Percentiles rank a stretch among this genome's conserved stretches.
Evolutionary conservation across 2,113 vertebrate genomes (phyloP).

Genomic region (Coturnix japonica): DNA sequence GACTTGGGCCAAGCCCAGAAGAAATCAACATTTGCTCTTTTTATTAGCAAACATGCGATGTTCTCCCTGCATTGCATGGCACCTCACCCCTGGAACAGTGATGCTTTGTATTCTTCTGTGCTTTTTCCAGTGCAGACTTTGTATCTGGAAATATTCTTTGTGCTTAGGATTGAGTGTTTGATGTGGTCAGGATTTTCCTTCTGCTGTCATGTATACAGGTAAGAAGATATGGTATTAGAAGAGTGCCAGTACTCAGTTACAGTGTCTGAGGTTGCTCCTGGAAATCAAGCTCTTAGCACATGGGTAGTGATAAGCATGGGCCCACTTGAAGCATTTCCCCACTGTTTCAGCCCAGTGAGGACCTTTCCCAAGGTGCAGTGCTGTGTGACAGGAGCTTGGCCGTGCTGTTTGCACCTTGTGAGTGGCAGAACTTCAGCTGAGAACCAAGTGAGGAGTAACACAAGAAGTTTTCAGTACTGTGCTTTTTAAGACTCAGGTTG

Average conservation of each 20-base stretch:
- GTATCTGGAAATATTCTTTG: neutral
- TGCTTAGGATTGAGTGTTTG: neutral
- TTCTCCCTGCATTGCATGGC: fast-evolving
- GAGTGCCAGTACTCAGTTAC: neutral
- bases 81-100: neutral
- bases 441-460: neutral
- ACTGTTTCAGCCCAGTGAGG: too few relatives aligned
- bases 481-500: too few relatives aligned
- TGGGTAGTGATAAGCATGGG: neutral
- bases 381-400: neutral
- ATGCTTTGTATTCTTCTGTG: neutral
- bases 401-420: neutral
- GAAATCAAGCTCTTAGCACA: neutral
- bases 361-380: neutral
- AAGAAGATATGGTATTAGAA: neutral
- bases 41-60: fast-evolving
- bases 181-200: neutral
- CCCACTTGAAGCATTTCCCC: neutral
- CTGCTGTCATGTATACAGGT: neutral
- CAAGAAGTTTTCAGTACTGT: too few relatives aligned
- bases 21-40: neutral
- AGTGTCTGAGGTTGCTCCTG: neutral
- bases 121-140: neutral
- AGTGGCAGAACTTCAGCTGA: neutral
- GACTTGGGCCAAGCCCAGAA: neutral